phyloP scores from a whole-genome alignment of 2,888 invertebrate genomes.

The Melitaea athalia region DNA sequence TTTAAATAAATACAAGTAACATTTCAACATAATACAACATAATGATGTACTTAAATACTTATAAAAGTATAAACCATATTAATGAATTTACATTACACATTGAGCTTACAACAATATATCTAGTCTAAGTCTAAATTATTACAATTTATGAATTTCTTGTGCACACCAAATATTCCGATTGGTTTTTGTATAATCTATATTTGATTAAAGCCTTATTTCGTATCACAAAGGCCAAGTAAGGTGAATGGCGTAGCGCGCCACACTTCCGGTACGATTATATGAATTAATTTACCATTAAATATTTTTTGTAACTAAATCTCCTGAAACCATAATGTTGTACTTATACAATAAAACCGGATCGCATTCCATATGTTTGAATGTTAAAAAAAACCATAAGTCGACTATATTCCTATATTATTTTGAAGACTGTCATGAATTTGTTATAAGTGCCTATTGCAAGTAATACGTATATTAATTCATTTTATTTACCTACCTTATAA shows the following conservation, averaged over 20 bases:
- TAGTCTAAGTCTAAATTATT: neutral
- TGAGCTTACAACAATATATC: too few species aligned
- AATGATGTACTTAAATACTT: too few species aligned
- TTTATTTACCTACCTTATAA: too few species aligned
- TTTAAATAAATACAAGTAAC: too few species aligned
- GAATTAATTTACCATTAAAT: slow-evolving; percentile 38
- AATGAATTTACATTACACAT: too few species aligned
- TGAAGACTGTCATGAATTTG: too few species aligned
- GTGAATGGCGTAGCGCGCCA: slow-evolving; percentile 19
- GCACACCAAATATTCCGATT: neutral
- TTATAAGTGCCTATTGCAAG: too few species aligned
- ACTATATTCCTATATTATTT: neutral
- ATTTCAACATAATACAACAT: too few species aligned
- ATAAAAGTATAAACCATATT: too few species aligned
- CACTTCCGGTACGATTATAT: slow-evolving; percentile 45
- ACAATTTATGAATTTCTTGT: neutral
- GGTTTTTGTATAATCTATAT: slow-evolving; percentile 6
- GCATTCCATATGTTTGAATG: neutral
- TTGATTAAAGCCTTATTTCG: slow-evolving; percentile 22
- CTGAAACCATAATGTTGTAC: neutral
- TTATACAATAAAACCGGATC: neutral
- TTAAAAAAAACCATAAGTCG: neutral
- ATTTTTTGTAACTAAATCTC: slow-evolving; percentile 19
- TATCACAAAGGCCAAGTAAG: slow-evolving; percentile 25
- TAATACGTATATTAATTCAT: too few species aligned